Evolutionary conservation across 1,140 invertebrate species (phyloP), one percentile per base, ranked within the genome.

Genomic region (Meloidogyne exigua): DNA sequence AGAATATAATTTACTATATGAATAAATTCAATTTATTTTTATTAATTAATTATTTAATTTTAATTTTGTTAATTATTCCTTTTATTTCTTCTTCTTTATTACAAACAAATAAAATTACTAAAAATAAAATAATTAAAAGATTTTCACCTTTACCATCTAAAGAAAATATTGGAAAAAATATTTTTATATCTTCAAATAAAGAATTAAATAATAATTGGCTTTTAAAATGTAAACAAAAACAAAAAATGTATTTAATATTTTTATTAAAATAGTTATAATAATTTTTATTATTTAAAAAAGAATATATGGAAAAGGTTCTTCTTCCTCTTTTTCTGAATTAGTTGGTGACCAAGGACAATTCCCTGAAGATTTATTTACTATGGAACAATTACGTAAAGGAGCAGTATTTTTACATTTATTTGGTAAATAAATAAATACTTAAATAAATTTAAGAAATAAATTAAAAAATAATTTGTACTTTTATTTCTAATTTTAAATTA

Each of bases 391-490:
- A 57, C 49, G 49, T n/a, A 57, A 12, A 57, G 49, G 49, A 57
- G 49, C 49, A n/a, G n/a, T 57, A 57, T 57, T 57, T 57, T 57
- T 57, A 57, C 49, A 57, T 57, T 57, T 57, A 57, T 57, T 57
- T 57, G 49, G 49, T 57, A 57, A 49, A 49, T 49, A 49, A 44
- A 44, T 44, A 44, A 44, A 44, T 44, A 44, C 21, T 49, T 18
- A 49, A 49, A 57, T 57, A n/a, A 57, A 57, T n/a, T 57, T 44
- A 15, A 57, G 9, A 57, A 15, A n/a, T 4, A 1, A n/a, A n/a
- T n/a, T 9, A 57, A 57, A n/a, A 57, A 57, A 7, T 57, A n/a
- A 57, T n/a, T n/a, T 57, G 3, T n/a, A 57, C n/a, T n/a, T 57
- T n/a, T 57, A n/a, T 4, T 44, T 44, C 13, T 49, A n/a, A 57